Evolutionary conservation across 2,888 invertebrate species (phyloP), one percentile per base, ranked within the genome.

Genomic region (Ophion costatus): DNA sequence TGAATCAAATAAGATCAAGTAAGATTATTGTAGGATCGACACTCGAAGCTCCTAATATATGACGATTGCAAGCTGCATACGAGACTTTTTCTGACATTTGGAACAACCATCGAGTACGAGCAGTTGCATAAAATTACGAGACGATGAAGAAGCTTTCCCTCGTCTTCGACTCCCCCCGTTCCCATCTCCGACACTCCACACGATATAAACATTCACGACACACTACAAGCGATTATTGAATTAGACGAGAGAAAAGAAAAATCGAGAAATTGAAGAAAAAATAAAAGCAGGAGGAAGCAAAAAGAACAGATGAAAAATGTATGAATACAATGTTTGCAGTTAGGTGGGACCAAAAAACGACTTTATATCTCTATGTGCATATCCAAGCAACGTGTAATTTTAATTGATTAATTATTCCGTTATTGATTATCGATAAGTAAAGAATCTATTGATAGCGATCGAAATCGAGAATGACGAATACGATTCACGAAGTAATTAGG

Each of bases 341-440:
- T 93, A 93, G 93, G 93, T 93, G 93, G 93, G 93, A 94, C 93
- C 93, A 94, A 94, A 93, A 93, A 94, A 77, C 91, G 92, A 93
- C 93, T 93, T 93, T 93, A 93, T 93, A 93, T 93, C 93, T 93
- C 92, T 93, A 93, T 93, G 93, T 93, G 93, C 93, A 94, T 93
- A 93, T 93, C 93, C 92, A 93, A 93, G 93, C 92, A 92, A 92
- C 92, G 91, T 93, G 93, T 93, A 93, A 93, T 93, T 93, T 92
- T 93, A 88, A 92, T 91, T 92, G 91, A 93, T 93, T 92, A 92
- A 91, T 92, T 93, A 93, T 93, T 90, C 92, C 92, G 92, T 92
- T 91, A 92, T 92, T 91, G 91, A 92, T 91, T 92, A 90, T 93
- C 91, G 86, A 90, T 89, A 89, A 90, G 88, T 89, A 74, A 89